Conservation (phyloP, 2,113 vertebrate genomes). For the Vulpes lagopus region DNA sequence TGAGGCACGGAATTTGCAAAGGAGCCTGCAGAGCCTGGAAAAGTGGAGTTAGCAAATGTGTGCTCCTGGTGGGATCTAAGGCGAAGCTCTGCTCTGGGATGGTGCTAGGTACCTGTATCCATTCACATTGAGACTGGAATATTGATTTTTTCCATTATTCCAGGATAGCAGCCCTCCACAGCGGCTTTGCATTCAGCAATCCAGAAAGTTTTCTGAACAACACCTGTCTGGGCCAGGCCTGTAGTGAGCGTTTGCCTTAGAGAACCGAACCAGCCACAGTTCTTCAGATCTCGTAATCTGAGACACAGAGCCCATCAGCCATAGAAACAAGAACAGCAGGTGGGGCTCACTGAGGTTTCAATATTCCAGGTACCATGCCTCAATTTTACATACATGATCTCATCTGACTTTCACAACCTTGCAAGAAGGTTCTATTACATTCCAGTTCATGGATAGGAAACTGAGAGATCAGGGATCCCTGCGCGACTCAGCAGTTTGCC, state of each 20-base stretch:
- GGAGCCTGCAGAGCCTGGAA: not conserved
- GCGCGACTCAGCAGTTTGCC: no score
- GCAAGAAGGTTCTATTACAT: not conserved
- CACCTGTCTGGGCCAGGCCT: not conserved
- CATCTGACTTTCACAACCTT: not conserved
- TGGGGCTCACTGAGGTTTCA: not conserved
- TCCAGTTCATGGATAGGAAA: not conserved
- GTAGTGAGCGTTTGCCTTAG: not conserved
- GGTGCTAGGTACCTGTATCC: constrained; percentile 25
- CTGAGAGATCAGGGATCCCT: no score
- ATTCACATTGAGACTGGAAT: not conserved
- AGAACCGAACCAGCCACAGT: not conserved
- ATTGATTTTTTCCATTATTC: constrained; percentile 57
- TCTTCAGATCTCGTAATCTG: not conserved
- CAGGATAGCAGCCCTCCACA: constrained; percentile 58
- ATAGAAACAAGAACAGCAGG: not conserved
- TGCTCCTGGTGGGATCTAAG: constrained; percentile 77
- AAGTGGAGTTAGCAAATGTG: constrained; percentile 73
- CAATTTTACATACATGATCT: not conserved
- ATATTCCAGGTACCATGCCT: not conserved
- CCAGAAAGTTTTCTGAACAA: not conserved
- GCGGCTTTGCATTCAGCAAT: constrained; percentile 16
- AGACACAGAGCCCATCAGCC: no score
- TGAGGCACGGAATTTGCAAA: constrained; percentile 71
- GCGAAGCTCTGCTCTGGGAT: constrained; percentile 66